Evolutionary conservation across 2,113 vertebrate species (phyloP).

Genomic region (Trogon surrucura): DNA sequence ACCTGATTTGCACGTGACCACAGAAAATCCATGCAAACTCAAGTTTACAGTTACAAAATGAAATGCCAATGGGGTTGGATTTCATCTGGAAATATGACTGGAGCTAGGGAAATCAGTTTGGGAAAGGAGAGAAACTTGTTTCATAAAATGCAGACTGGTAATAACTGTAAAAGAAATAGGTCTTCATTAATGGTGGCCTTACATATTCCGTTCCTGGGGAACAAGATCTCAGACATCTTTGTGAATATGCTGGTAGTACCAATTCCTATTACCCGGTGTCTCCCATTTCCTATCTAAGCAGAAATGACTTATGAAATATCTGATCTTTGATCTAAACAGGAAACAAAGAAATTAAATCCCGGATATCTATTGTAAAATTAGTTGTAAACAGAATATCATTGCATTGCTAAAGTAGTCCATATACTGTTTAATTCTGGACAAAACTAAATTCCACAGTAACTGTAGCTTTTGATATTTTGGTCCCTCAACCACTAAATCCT

Average conservation of each 20-base stretch:
- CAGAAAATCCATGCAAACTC: neutral
- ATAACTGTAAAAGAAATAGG: neutral
- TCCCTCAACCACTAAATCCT: neutral
- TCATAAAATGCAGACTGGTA: neutral
- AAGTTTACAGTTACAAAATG: neutral
- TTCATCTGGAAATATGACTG: neutral
- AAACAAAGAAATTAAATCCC: neutral
- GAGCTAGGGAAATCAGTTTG: neutral
- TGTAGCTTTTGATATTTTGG: neutral
- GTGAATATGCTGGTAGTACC: neutral
- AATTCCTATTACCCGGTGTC: neutral
- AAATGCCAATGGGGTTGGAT: neutral
- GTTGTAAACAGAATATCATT: neutral
- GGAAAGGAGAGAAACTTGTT: neutral
- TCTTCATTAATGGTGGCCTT: neutral
- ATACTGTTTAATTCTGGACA: neutral
- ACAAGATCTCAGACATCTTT: neutral
- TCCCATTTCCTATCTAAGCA: neutral
- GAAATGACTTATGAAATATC: neutral
- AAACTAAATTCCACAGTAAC: neutral
- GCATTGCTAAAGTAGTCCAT: neutral
- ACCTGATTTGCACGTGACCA: neutral
- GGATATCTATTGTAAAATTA: neutral
- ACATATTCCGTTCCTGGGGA: neutral
- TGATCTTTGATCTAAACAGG: neutral